phyloP scores from a whole-genome alignment of 1,140 invertebrate genomes.

The Daktulosphaira vitifoliae region DNA sequence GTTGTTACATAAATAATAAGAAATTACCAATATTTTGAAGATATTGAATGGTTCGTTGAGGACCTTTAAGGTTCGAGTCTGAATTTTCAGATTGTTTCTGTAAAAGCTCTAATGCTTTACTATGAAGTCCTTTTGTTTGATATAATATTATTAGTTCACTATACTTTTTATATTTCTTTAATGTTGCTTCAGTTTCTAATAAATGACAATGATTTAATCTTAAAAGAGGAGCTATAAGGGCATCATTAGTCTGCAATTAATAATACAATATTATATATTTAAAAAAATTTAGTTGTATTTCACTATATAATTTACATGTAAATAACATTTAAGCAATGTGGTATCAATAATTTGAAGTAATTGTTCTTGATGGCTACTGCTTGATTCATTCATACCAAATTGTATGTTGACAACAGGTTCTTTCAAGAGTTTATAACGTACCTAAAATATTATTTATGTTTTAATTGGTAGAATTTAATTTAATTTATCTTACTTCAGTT shows the following conservation, averaged over 20 bases:
- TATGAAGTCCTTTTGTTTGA: constrained; percentile 76
- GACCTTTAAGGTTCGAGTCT: constrained; percentile 69
- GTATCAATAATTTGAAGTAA: constrained; percentile 92
- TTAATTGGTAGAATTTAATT: constrained; percentile 15
- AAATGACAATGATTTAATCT: constrained; percentile 91
- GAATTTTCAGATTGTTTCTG: constrained; percentile 66
- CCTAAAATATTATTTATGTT: constrained; percentile 31
- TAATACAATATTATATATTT: constrained; percentile 10
- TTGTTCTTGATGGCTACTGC: constrained; percentile 44
- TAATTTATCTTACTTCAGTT: constrained; percentile 55
- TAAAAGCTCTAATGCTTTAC: constrained; percentile 81
- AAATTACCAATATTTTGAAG: constrained; percentile 73
- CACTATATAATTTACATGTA: constrained; percentile 60
- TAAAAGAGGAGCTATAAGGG: constrained; percentile 78
- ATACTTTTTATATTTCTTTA: constrained; percentile 78
- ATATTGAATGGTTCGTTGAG: constrained; percentile 79
- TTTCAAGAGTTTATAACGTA: constrained; percentile 40
- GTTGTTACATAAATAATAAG: neutral
- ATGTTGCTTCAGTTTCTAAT: constrained; percentile 83
- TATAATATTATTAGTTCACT: constrained; percentile 93
- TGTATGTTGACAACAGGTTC: constrained; percentile 35
- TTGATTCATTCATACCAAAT: neutral
- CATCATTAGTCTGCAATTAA: constrained; percentile 76
- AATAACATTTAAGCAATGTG: constrained; percentile 90
- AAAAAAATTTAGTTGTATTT: too few relatives aligned